phyloP scores from a whole-genome alignment of 2,797 vertebrate species.

The Spondyliosoma cantharus region DNA sequence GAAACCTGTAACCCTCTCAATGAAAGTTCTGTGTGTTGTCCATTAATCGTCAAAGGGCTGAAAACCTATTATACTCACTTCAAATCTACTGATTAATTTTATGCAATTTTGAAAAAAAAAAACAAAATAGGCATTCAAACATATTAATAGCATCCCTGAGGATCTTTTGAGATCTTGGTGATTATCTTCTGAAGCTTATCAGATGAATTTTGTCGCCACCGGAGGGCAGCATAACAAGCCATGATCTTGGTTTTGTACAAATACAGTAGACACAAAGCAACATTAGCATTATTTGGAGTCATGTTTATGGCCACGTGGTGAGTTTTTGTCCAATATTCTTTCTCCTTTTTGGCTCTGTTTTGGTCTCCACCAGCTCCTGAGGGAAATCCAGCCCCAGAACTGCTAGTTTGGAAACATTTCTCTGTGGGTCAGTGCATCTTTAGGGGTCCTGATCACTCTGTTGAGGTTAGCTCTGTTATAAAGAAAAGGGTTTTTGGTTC shows the following conservation, averaged over 20 bases:
- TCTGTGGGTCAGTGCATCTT: neutral
- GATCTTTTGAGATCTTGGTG: neutral
- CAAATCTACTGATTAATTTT: neutral
- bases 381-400: neutral
- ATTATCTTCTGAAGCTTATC: neutral
- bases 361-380: neutral
- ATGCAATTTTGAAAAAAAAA: neutral
- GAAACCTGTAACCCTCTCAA: slow-evolving; percentile 34
- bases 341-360: neutral
- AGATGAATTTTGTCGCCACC: neutral
- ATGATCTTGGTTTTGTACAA: neutral
- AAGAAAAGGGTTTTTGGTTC: neutral
- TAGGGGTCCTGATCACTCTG: neutral
- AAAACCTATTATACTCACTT: neutral
- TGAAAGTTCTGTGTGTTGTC: slow-evolving; percentile 8
- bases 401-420: neutral
- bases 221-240: neutral
- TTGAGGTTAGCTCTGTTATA: neutral
- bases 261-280: neutral
- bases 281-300: neutral
- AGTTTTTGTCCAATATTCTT: neutral
- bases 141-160: neutral
- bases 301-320: neutral
- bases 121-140: neutral
- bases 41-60: slow-evolving; percentile 11